A percentile compares a stretch with the other conserved stretches of the same genome.
Conservation (phyloP, 30 jellyfish, hydroid and myxozoan genomes). For the Sanderia malayensis region DNA sequence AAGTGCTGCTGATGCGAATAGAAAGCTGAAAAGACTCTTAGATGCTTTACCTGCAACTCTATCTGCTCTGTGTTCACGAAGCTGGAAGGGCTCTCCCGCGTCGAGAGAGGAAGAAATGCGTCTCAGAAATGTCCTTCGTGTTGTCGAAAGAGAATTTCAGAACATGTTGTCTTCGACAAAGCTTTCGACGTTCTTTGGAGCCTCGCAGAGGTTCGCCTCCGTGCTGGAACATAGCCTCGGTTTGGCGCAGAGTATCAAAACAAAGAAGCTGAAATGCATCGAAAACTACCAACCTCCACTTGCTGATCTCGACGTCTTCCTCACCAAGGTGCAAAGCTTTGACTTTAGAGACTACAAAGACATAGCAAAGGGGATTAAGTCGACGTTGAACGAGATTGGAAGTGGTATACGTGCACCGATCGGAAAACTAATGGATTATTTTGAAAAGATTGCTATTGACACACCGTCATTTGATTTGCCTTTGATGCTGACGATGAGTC, state of each 20-base stretch:
- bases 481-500: conserved; percentile 48
- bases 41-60: conserved; percentile 16
- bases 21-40: conserved; percentile 20
- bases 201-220: conserved; percentile 30
- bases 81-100: background rate
- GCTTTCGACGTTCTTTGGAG: conserved; percentile 2
- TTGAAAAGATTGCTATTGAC: conserved; percentile 37
- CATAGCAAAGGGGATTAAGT: conserved; percentile 28
- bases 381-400: conserved; percentile 35
- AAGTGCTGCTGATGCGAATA: background rate
- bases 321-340: conserved; percentile 52
- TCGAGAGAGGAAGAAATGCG: conserved; percentile 7
- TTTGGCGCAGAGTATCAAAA: conserved; percentile 3
- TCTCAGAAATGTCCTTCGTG: conserved; percentile 7
- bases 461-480: conserved; percentile 77
- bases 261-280: conserved; percentile 9
- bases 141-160: conserved; percentile 21
- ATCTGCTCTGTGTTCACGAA: conserved; percentile 28
- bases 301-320: conserved; percentile 40
- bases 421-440: conserved; percentile 68
- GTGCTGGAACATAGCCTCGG: conserved; percentile 30
- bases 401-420: conserved; percentile 69
- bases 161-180: conserved; percentile 28
- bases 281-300: conserved; percentile 43
- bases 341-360: conserved; percentile 35